These are phyloP conservation scores for Mustela nigripes DNA, from an alignment of 2,113 vertebrate genomes.

Conservation along the genomic window DNA sequence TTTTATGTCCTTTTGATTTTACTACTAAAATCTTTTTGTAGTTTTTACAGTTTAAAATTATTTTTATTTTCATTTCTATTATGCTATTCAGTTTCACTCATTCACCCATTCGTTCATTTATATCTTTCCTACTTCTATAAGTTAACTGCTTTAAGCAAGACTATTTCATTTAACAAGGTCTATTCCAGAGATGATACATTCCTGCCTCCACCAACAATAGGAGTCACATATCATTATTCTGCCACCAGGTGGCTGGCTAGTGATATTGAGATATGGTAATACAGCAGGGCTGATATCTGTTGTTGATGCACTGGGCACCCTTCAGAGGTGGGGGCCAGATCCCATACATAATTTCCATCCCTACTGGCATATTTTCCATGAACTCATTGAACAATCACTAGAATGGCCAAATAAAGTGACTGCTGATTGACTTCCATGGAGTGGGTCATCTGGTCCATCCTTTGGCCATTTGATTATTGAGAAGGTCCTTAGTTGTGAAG, in stretches of 20 bases:
- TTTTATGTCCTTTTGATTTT: background rate
- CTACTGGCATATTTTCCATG: background rate
- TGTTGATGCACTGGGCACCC: background rate
- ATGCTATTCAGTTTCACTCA: background rate
- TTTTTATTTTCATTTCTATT: slow-evolving; percentile 15
- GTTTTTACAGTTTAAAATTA: slow-evolving; percentile 8
- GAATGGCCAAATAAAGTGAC: background rate
- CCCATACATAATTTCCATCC: background rate
- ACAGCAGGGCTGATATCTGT: background rate
- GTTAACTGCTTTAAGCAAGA: background rate
- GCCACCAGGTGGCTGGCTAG: slow-evolving; percentile 58
- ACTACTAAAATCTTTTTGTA: background rate
- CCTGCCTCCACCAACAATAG: background rate
- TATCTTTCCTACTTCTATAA: background rate
- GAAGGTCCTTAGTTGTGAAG: slow-evolving; percentile 21
- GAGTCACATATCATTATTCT: slow-evolving; percentile 49
- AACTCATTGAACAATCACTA: background rate
- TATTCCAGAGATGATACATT: background rate
- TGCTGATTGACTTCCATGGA: background rate
- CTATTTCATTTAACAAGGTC: slow-evolving; percentile 14
- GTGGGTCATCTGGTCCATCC: background rate
- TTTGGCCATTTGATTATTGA: slow-evolving; percentile 23
- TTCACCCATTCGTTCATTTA: background rate
- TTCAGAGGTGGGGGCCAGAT: background rate
- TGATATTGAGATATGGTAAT: slow-evolving; percentile 11